Base-by-base conservation (phyloP, 2,888 invertebrate species). In the Aporophyla lueneburgensis region DNA sequence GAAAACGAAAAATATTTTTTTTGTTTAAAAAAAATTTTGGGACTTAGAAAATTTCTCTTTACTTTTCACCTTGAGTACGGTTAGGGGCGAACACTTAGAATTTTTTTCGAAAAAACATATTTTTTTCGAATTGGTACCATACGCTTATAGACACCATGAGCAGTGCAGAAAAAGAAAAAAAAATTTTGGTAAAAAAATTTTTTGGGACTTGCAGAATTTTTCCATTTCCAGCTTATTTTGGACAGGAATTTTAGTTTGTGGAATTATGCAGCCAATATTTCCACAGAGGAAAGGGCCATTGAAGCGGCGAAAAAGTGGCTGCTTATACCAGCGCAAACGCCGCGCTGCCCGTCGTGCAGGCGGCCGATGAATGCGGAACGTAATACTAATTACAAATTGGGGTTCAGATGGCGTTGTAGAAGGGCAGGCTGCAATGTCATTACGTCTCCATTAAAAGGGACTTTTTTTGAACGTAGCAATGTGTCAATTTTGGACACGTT, bases 231-330 rank as follows among this genome's bases (percentile, higher is more conserved):
- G 0, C 1, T 66, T 16, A 73, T 72, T 49, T 72, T 72, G 5
- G 14, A 27, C 1, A 2, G 59, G 6, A 71, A 72, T 49, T 66
- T 72, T 24, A 46, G 5, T 5, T 0, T 72, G 0, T 76, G 72
- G 66, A 72, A 49, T 16, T 76, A 53, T 54, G 71, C 66, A 0
- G 51, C 72, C 0, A 21, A 19, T 24, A 66, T 67, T 24, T 43
- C n/a, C 0, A 27, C 2, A 0, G 53, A 76, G 19, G 71, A 72
- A 66, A 61, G 59, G 33, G 71, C 66, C 3, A 61, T 62, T 56
- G 74, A 54, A 63, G 63, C 74, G n/a, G 76, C 74, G 0, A 73
- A 68, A 53, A 2, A 2, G 40, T 77, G 62, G 73, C 63, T 63
- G 0, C 24, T 71, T 4, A 4, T 61, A 24, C 67, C 56, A 2